Conservation (phyloP, 2,888 invertebrate genomes). For the Eupithecia insigniata region DNA sequence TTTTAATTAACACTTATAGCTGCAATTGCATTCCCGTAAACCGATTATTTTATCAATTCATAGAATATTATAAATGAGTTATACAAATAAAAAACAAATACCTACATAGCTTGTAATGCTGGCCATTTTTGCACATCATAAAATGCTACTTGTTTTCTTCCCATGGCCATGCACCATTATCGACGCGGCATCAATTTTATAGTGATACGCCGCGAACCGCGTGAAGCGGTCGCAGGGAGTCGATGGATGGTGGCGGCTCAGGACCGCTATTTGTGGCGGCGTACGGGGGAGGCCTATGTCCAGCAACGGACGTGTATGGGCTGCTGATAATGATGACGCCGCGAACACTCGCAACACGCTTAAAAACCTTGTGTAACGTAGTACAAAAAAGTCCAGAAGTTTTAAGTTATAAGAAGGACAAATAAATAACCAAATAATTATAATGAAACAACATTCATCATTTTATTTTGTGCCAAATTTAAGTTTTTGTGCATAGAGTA, state of each 20-base stretch:
- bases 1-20: background rate
- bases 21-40: conserved; percentile 3
- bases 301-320: too few relatives aligned
- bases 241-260: too few relatives aligned
- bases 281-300: too few relatives aligned
- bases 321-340: too few relatives aligned
- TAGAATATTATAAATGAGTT: background rate
- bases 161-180: background rate
- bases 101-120: background rate
- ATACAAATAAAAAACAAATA: background rate
- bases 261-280: too few relatives aligned
- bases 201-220: background rate
- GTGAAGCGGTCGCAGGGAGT: too few relatives aligned
- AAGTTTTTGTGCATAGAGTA: too few relatives aligned
- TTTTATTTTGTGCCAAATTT: too few relatives aligned
- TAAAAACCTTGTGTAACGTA: background rate
- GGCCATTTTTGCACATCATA: background rate
- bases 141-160: background rate
- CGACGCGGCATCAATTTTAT: background rate
- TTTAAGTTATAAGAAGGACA: background rate
- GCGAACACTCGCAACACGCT: too few relatives aligned
- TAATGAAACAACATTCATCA: background rate
- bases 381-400: background rate
- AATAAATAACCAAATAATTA: background rate
- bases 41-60: background rate